Base-by-base conservation (phyloP, 2,113 vertebrate genomes). In the Alligator mississippiensis region DNA sequence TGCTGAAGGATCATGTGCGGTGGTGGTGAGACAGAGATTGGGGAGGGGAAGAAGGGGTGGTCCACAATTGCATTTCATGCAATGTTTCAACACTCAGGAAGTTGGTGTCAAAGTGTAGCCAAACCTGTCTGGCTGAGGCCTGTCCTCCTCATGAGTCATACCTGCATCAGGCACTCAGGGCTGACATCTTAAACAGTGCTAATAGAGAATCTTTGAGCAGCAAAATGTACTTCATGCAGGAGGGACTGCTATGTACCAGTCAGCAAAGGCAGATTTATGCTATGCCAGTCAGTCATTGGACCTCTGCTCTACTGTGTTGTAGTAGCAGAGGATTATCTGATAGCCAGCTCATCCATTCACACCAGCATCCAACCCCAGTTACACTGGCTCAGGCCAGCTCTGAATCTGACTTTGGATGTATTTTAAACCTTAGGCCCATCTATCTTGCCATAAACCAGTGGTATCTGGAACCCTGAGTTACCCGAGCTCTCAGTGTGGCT, bases 1-100 rank as follows among this genome's bases (percentile, higher is more conserved):
- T 77, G 79, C 90, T 96, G 87, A 83, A 94, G 78, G 80, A 89
- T 94, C 38, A 94, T 95, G 87, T 70, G 84, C 79, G 72, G 83
- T 91, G 38, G 38, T 38, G 38, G 38, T 38, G 5, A 38, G 38
- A 38, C 6, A 8, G 38, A 38, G 38, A 38, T 8, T 47, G 47
- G 47, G 47, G 47, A 47, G 7, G 47, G 47, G 47, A 47, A 47
- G 47, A 47, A 47, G 68, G 76, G 63, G 90, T 92, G 91, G 93
- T 97, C 92, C 93, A 89, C 90, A 93, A 93, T 72, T 93, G 60
- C n/a, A 93, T 80, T 80, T 95, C 86, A 94, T 85, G 94, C 88
- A 77, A 91, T 87, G 85, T 60, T 64, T 89, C 82, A 86, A 64
- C 86, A 88, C 60, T 92, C 92, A 96, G 87, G 87, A 96, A 88